Conservation (phyloP, 1,140 invertebrate genomes). For the Lepidurus couesii region DNA sequence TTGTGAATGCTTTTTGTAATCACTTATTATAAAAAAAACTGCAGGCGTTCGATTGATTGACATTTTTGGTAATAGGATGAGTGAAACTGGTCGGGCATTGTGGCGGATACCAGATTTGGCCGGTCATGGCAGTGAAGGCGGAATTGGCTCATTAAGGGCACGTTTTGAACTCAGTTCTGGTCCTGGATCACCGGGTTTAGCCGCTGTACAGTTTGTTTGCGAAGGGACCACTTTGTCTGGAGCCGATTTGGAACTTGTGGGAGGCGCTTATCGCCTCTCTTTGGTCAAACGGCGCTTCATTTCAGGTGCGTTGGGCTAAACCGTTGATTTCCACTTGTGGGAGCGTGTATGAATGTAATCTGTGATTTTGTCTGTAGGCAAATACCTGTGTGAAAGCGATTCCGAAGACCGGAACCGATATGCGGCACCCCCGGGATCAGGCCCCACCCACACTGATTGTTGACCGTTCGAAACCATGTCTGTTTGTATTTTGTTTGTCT, state of each 20-base stretch:
- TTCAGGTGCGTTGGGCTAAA: constrained; percentile 60
- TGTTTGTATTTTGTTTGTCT: neutral
- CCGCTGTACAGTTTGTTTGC: constrained; percentile 88
- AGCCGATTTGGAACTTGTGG: constrained; percentile 83
- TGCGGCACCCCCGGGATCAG: constrained; percentile 40
- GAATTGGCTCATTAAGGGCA: constrained; percentile 78
- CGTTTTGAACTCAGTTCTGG: constrained; percentile 76
- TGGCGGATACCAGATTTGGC: constrained; percentile 92
- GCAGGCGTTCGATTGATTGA: neutral
- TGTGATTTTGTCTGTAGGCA: constrained; percentile 50
- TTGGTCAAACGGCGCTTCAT: constrained; percentile 90
- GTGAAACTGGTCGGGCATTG: constrained; percentile 69
- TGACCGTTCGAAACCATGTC: neutral
- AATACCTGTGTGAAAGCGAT: constrained; percentile 84
- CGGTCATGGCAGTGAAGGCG: constrained; percentile 69
- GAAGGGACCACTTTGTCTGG: constrained; percentile 91
- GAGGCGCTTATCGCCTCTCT: constrained; percentile 83
- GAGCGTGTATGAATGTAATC: constrained; percentile 30
- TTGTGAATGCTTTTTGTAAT: neutral
- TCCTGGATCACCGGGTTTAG: constrained; percentile 71
- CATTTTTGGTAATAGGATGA: constrained; percentile 52
- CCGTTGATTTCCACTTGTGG: constrained; percentile 17
- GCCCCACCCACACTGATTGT: constrained; percentile 28
- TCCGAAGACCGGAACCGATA: constrained; percentile 48
- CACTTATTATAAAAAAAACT: neutral